Evolutionary conservation across 2,113 vertebrate genomes (phyloP).

Genomic region (Crypturellus undulatus): DNA sequence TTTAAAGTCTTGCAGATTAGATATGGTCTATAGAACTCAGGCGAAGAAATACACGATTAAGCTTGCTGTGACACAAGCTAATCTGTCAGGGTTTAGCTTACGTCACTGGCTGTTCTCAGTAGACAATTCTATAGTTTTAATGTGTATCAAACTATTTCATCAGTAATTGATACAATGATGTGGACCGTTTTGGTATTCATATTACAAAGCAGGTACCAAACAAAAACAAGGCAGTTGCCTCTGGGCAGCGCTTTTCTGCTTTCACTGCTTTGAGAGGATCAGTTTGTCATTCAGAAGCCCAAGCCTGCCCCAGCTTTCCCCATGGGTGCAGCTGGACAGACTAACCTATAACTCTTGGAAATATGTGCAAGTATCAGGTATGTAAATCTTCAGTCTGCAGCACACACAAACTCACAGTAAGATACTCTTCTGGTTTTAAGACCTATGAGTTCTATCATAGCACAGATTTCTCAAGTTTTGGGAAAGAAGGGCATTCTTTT

Average conservation of each 20-base stretch:
- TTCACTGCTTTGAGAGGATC: not conserved
- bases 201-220: not conserved
- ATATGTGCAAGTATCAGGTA: not conserved
- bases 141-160: not conserved
- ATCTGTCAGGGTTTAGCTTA: not conserved
- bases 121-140: not conserved
- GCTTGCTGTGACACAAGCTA: slow-evolving; percentile 48
- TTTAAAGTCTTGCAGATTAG: slow-evolving; percentile 47
- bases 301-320: not conserved
- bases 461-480: not conserved
- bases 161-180: not conserved
- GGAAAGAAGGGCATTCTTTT: not conserved
- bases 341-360: not conserved
- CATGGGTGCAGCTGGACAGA: not conserved
- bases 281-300: not conserved
- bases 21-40: slow-evolving; percentile 1
- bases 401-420: not conserved
- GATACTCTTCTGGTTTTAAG: not conserved
- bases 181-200: not conserved
- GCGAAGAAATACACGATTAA: slow-evolving; percentile 39
- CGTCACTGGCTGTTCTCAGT: not conserved
- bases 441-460: not conserved
- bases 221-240: not conserved
- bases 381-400: not conserved
- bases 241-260: not conserved